Evolutionary conservation across 2,797 vertebrate species (phyloP).

Genomic region (Tachyglossus aculeatus): DNA sequence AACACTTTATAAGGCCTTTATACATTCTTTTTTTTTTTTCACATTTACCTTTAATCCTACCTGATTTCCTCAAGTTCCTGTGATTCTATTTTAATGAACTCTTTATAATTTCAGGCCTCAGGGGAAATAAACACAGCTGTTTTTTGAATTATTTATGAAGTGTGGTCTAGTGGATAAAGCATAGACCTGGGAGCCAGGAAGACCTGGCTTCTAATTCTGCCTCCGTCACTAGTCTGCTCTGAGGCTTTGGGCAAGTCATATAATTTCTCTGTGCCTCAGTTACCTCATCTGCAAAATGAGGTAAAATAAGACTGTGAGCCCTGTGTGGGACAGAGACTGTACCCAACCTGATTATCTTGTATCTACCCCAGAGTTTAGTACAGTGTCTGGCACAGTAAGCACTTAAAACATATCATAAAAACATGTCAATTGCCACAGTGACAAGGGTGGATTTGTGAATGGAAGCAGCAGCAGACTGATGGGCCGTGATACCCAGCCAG

Average conservation of each 20-base stretch:
- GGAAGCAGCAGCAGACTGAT: too few relatives aligned
- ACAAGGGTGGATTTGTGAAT: too few relatives aligned
- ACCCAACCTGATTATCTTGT: too few relatives aligned
- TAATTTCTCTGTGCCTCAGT: neutral
- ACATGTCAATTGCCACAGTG: too few relatives aligned
- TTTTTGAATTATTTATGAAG: conserved; percentile 52
- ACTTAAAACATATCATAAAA: too few relatives aligned
- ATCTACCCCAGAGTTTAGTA: too few relatives aligned
- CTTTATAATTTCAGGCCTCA: conserved; percentile 46
- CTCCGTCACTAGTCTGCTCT: neutral
- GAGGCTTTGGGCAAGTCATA: neutral
- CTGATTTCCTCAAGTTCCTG: conserved; percentile 18
- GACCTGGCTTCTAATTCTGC: neutral
- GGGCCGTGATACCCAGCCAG: too few relatives aligned
- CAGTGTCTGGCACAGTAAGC: too few relatives aligned
- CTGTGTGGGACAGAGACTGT: too few relatives aligned
- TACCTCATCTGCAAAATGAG: neutral
- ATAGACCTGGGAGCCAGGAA: neutral
- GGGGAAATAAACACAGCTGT: conserved; percentile 43
- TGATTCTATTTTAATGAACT: conserved; percentile 47
- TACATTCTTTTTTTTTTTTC: conserved; percentile 40
- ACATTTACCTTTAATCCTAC: conserved; percentile 38
- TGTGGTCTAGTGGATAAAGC: neutral
- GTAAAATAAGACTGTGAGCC: too few relatives aligned
- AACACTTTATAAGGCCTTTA: conserved; percentile 38